These are phyloP conservation scores for Tiaroga cobitis DNA, from an alignment of 2,797 vertebrate species.

Conservation along the genomic window DNA sequence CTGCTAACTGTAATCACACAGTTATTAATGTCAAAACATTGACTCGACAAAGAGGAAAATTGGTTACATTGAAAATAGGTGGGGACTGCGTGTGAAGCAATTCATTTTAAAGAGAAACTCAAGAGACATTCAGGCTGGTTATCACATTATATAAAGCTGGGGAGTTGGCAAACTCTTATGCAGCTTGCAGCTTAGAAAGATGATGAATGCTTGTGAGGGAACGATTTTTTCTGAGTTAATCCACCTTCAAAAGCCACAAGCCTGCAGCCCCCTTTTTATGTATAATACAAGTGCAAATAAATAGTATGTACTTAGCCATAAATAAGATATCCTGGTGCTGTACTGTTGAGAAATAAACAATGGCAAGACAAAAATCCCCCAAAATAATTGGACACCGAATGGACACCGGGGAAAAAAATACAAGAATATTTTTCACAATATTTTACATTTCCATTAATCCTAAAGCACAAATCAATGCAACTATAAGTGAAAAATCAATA, in stretches of 20 bases:
- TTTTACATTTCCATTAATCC: neutral
- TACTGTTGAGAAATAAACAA: neutral
- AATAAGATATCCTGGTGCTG: neutral
- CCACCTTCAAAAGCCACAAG: neutral
- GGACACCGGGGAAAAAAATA: neutral
- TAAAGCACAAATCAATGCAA: neutral
- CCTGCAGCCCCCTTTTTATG: neutral
- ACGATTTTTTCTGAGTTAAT: conserved; percentile 4
- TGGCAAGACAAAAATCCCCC: neutral
- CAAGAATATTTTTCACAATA: neutral
- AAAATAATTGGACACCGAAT: neutral
- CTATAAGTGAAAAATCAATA: neutral
- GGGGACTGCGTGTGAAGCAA: neutral
- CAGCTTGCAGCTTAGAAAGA: neutral
- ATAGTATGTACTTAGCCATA: neutral
- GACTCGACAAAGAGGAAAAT: neutral
- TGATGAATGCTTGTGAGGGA: conserved; percentile 10
- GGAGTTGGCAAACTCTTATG: neutral
- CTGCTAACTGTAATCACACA: conserved; percentile 10
- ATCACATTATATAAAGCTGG: neutral
- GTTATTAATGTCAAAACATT: conserved; percentile 1
- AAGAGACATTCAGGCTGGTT: neutral
- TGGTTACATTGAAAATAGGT: neutral
- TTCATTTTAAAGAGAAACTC: conserved; percentile 5
- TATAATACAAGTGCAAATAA: neutral